Evolutionary conservation across 1,140 invertebrate genomes (phyloP), one percentile per base, ranked within the genome.

Genomic region (Pentalonia nigronervosa): DNA sequence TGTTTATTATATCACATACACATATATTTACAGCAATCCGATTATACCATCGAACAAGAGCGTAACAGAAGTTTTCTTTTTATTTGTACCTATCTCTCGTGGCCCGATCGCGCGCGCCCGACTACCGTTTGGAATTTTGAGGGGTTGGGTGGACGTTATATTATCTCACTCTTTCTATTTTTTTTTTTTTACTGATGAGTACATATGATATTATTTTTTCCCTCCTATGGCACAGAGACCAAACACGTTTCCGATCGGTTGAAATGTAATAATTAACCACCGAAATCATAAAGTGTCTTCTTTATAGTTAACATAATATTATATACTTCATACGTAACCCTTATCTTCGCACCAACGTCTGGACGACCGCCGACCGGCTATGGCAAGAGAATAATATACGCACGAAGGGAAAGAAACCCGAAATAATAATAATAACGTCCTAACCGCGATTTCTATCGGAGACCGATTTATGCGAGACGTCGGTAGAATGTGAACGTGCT

Each of bases 41-140:
- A 84, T 41, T 25, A 41, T 45, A 41, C 30, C 45, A 45, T 47
- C 23, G 11, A 88, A 88, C 45, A 48, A 88, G 86, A 67, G 60
- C 56, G 7, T 86, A 45, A 36, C 41, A 9, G 30, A 47, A 11
- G 45, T 87, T 21, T 47, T 87, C 34, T 87, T 21, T 47, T 87
- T 50, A 23, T 36, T 20, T 23, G 9, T 23, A 76, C 8, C 23
- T 84, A 23, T 50, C 30, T 48, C 45, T 87, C 14, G 60, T 76
- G 60, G n/a, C 86, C 30, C 45, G 30, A 21, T 34, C 45, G 30
- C 20, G 56, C 9, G 25, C 60, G 48, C 17, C 1, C 47, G 86
- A 50, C 87, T 88, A 88, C 87, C n/a, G 87, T 88, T 88, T 48
- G 47, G 87, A 53, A 88, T 88, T n/a, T n/a, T 47, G 30, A 84